Conservation (phyloP, 2,113 vertebrate species). For the Acrocephalus arundinaceus region DNA sequence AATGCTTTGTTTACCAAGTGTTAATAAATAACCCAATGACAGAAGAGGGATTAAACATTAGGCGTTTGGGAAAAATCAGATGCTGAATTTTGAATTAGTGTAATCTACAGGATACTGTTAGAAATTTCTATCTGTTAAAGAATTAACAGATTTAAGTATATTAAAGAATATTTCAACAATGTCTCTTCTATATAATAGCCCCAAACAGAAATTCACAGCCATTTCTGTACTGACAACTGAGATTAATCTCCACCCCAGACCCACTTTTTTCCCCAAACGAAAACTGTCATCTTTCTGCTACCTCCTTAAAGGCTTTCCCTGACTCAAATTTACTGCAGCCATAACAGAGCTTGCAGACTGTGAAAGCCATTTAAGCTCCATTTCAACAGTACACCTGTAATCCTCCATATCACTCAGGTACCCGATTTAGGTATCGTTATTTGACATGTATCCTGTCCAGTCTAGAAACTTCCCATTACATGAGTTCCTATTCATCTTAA, state of each 20-base stretch:
- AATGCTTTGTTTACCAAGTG: conserved; percentile 3
- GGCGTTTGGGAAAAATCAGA: conserved; percentile 14
- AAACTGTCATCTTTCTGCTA: background rate
- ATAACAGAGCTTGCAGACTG: background rate
- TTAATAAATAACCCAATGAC: conserved; percentile 54
- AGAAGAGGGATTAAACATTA: conserved; percentile 72
- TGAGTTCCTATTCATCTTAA: background rate
- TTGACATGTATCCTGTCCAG: background rate
- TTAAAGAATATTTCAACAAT: background rate
- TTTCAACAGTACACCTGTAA: background rate
- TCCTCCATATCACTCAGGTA: background rate
- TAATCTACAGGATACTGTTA: background rate
- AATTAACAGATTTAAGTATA: background rate
- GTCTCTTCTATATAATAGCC: background rate
- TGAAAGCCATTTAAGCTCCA: background rate
- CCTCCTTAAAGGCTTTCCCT: background rate
- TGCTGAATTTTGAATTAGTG: background rate
- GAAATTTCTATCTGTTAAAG: background rate
- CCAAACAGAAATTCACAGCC: background rate
- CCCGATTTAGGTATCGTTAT: rapidly evolving
- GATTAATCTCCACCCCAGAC: background rate
- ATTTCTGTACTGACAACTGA: background rate
- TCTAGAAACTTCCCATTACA: background rate
- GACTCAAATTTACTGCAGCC: background rate
- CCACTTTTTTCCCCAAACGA: background rate